Base-by-base conservation (phyloP, 1,140 invertebrate genomes). In the Neuroterus valhalla region DNA sequence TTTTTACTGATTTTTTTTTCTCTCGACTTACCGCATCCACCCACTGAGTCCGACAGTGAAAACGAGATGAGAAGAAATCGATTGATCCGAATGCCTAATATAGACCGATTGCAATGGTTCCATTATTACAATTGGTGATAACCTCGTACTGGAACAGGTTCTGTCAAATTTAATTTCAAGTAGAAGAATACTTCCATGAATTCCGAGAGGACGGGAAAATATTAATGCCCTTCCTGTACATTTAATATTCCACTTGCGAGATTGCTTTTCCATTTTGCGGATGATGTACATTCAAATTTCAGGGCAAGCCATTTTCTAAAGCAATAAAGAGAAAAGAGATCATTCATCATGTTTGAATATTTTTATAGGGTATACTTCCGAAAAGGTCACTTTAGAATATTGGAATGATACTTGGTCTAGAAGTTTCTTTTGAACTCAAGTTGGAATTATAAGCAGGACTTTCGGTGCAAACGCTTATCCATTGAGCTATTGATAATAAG, bases 1-100 rank as follows among this genome's bases (percentile, higher is more conserved):
- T 79, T 83, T 77, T 81, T 81, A 77, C 72, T 68, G 79, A 82
- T 82, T 81, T 79, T 76, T 50, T 15, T 81, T 79, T 76, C 44
- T 15, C 14, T 62, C 55, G 55, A 62, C 55, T 23, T 26, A 23
- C 55, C 21, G 23, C 21, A 62, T 62, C 52, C 12, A 23, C 21
- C 21, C 4, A 26, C 26, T 21, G 23, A 62, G 14, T 21, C 26
- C 26, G 52, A 62, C 52, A 62, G 26, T 62, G 31, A 71, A 71
- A 71, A 44, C 70, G 50, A 45, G 45, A 43, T 52, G 70, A 50
- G 45, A 71, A 42, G 26, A 23, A 43, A 42, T 71, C 43, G 70
- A 43, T 55, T 26, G 68, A 46, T 48, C 45, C 45, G 45, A 23
- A 45, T 45, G 21, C 31, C 26, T 45, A 62, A 66, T 38, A 71